phyloP scores from a whole-genome alignment of 92 coral and sea anemone genomes.

The Phenganax subtilis region DNA sequence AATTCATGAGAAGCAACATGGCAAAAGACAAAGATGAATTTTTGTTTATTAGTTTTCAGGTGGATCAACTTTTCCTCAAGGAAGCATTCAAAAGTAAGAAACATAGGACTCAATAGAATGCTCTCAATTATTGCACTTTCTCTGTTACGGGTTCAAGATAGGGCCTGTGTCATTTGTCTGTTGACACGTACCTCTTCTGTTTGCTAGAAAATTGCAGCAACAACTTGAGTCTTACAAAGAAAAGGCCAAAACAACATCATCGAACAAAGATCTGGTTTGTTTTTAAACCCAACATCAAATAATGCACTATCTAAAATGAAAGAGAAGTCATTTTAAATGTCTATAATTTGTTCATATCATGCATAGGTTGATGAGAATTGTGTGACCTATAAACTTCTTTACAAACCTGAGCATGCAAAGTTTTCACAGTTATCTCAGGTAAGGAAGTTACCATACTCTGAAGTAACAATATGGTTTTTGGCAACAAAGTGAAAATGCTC shows the following conservation, averaged over 20 bases:
- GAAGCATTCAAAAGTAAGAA: conserved; percentile 76
- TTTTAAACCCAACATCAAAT: too few species aligned
- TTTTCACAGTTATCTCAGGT: conserved; percentile 92
- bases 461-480: too few species aligned
- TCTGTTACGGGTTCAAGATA: too few species aligned
- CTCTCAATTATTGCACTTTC: too few species aligned
- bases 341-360: neutral
- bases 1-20: too few species aligned
- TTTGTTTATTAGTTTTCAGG: conserved; percentile 54
- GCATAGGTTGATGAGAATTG: conserved; percentile 61
- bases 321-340: neutral
- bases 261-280: conserved; percentile 21
- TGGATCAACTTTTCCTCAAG: conserved; percentile 76
- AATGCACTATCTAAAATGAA: too few species aligned
- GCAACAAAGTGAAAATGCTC: too few species aligned
- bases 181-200: neutral
- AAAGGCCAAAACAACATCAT: conserved; percentile 16
- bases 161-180: too few species aligned
- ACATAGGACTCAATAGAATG: too few species aligned
- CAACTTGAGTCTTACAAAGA: conserved; percentile 78
- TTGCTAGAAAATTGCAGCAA: conserved; percentile 67
- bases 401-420: conserved; percentile 99
- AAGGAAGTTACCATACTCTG: neutral
- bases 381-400: conserved; percentile 82
- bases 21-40: too few species aligned